phyloP scores from a whole-genome alignment of 2,888 invertebrate genomes.

The Toxonevra muliebris region DNA sequence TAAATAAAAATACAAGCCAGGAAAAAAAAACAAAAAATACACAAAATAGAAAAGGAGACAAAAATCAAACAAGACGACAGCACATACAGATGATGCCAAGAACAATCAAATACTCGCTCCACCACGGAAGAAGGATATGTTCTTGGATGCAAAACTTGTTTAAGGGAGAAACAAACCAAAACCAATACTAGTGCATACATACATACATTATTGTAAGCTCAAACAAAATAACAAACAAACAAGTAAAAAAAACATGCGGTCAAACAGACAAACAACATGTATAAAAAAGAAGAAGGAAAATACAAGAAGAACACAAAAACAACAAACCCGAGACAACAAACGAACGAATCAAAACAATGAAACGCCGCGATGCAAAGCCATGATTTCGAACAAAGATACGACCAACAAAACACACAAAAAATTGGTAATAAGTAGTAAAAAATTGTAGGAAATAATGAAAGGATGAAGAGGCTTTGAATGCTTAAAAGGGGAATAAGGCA shows the following conservation, averaged over 20 bases:
- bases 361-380: conserved; percentile 27
- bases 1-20: conserved; percentile 5
- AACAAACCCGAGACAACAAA: conserved; percentile 6
- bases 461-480: too few relatives aligned
- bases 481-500: too few relatives aligned
- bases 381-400: conserved; percentile 20
- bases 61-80: conserved; percentile 4
- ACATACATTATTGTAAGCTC: not conserved
- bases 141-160: not conserved
- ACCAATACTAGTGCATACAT: not conserved
- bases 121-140: conserved; percentile 7
- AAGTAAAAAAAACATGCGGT: conserved; percentile 23
- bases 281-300: too few relatives aligned
- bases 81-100: not conserved
- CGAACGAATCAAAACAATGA: conserved; percentile 21
- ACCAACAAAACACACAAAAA: conserved; percentile 8
- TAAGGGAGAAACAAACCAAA: not conserved
- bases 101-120: conserved; percentile 2
- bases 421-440: too few relatives aligned
- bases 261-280: conserved; percentile 12
- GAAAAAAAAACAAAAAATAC: conserved; percentile 3
- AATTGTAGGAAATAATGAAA: too few relatives aligned
- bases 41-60: conserved; percentile 2
- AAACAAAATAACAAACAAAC: not conserved
- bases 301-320: not conserved